These are phyloP conservation scores for Nephotettix cincticeps DNA, from an alignment of 1,140 invertebrate genomes.

Conservation along the genomic window DNA sequence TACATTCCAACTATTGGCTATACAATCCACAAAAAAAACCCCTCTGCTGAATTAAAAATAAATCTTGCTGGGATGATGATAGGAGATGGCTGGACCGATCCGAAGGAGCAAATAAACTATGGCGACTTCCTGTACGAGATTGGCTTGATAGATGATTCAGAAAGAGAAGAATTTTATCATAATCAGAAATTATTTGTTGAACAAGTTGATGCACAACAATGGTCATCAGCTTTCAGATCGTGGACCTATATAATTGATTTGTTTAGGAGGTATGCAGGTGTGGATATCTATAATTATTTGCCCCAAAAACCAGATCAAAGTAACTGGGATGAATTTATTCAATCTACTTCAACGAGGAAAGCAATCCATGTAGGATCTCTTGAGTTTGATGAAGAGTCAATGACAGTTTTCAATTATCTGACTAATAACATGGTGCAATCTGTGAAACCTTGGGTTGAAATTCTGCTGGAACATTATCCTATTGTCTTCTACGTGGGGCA, in stretches of 20 bases:
- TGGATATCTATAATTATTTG: constrained; percentile 79
- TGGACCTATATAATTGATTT: not conserved
- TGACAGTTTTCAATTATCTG: constrained; percentile 65
- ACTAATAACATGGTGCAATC: constrained; percentile 80
- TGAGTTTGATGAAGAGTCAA: constrained; percentile 56
- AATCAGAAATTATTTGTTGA: not conserved
- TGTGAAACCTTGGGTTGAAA: constrained; percentile 70
- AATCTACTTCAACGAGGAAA: constrained; percentile 58
- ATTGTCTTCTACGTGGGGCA: constrained; percentile 79
- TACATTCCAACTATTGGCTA: constrained; percentile 79
- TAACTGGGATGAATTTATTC: constrained; percentile 56
- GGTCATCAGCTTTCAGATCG: not conserved
- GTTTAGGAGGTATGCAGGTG: constrained; percentile 76
- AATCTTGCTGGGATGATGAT: constrained; percentile 72
- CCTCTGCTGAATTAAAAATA: constrained; percentile 58
- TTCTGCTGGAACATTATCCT: constrained; percentile 64
- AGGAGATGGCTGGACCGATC: constrained; percentile 83
- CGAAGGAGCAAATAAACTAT: constrained; percentile 74
- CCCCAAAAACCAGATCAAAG: constrained; percentile 34
- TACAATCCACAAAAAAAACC: constrained; percentile 70
- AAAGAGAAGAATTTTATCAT: constrained; percentile 45
- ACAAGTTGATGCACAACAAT: constrained; percentile 5
- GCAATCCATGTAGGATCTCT: constrained; percentile 81
- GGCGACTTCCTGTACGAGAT: constrained; percentile 79
- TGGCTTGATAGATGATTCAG: constrained; percentile 54